Evolutionary conservation across 1,140 invertebrate genomes (phyloP), one percentile per base, ranked within the genome.

Genomic region (Caerostris darwini): DNA sequence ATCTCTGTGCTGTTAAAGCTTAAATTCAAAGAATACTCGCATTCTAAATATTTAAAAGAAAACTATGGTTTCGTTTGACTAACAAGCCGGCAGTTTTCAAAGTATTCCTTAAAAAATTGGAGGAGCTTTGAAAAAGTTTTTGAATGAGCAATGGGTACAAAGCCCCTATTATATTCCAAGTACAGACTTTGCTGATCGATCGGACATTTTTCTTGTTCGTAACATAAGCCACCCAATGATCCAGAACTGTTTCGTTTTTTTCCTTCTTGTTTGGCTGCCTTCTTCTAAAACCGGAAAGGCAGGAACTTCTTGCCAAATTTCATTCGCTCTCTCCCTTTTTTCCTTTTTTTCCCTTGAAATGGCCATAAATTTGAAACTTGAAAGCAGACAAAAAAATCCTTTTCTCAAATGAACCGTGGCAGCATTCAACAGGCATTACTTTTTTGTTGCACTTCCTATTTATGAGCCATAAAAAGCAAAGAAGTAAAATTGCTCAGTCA

Each of bases 341-440:
- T 34, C 34, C 34, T 34, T 34, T 34, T 34, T 34, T 34, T 34
- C 2, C 34, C 2, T 53, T 57, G 34, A 83, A 56, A 83, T 58
- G 82, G 56, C n/a, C 82, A 57, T 83, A 83, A 83, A 83, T 83
- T 83, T 83, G 17, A 83, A 57, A 83, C 82, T 58, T 17, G 54
- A 56, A 58, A 77, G 82, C n/a, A 83, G 82, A 83, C 82, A 83
- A 58, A 58, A 77, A 12, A 69, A 1, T 50, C 3, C 10, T 8
- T 53, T 58, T 19, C 56, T 83, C 56, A 83, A 83, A 83, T 83
- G 82, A 83, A 58, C 54, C 56, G 54, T 83, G 54, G n/a, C 10
- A 7, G 34, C 54, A 83, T 83, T 83, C 82, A 83, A 83, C 82
- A 83, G 82, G 82, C 82, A 83, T 83, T 83, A 83, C 53, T 83